Base-by-base conservation (phyloP, 2,113 vertebrate species). In the Hydrolagus affinis region DNA sequence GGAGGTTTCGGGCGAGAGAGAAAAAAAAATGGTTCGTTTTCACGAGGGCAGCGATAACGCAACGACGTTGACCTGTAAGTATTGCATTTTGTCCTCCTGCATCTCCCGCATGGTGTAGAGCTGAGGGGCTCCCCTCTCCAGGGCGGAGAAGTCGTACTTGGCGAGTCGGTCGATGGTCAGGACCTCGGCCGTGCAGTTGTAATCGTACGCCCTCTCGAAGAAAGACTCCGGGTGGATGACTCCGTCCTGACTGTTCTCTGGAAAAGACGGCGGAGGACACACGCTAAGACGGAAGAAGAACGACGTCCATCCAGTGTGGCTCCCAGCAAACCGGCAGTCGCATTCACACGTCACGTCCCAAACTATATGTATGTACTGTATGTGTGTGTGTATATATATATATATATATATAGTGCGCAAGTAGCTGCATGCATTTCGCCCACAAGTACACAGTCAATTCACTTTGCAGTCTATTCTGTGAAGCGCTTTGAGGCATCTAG, bases 31-130 rank as follows among this genome's bases (percentile, higher is more conserved):
- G 87, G 88, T 87, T 91, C 89, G 62, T 56, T 90, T 83, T 91
- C 66, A 86, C 85, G 91, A 91, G 88, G 88, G 92, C 93, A 92
- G 90, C 68, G 75, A 94, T 92, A 86, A 92, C 92, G 92, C 83
- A 44, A 1, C 44, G 88, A 93, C 92, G 92, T 91, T 94, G 94
- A 97, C 96, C 96, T 97, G 96, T 89, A 97, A 94, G 93, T 97
- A 97, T 90, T 97, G 96, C 96, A 95, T 97, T 92, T 92, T 96
- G 94, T 96, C 95, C 91, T 96, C 95, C 88, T 93, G 94, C 87
- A 91, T 88, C 89, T 95, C 92, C 89, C 91, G 93, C 89, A 93
- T 87, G 68, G 95, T 93, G 91, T 92, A 95, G 88, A 94, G 92
- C 89, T 94, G 95, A 78, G 92, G 91, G 89, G 95, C 91, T 89